Conservation (phyloP, 1,140 invertebrate species). For the Scaptomyza graminum region DNA sequence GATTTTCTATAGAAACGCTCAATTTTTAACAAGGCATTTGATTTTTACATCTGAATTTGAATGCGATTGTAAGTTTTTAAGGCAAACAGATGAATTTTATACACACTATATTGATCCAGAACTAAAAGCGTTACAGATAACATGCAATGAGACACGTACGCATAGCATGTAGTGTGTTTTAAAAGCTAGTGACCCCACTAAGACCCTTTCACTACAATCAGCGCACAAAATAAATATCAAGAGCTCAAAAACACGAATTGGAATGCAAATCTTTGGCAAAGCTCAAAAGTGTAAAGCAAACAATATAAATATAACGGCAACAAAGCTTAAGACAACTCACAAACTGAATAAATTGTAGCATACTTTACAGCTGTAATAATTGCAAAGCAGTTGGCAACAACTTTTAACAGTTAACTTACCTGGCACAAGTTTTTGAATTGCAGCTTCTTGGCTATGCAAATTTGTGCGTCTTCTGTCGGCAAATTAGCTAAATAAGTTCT, state of each 20-base stretch:
- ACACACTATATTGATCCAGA: not conserved
- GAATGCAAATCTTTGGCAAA: constrained; percentile 77
- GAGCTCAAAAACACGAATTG: constrained; percentile 58
- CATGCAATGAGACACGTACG: not conserved
- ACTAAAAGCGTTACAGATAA: not conserved
- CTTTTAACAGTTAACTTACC: constrained; percentile 38
- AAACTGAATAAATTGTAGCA: constrained; percentile 72
- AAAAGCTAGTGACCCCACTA: not conserved
- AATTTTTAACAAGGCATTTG: constrained; percentile 61
- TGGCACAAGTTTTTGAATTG: constrained; percentile 13
- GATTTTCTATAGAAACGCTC: constrained; percentile 59
- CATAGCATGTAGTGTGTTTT: constrained; percentile 12
- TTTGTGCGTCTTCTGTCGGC: constrained; percentile 45
- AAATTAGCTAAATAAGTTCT: constrained; percentile 73
- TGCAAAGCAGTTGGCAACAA: constrained; percentile 72
- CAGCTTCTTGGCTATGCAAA: constrained; percentile 37
- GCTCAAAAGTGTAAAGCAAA: constrained; percentile 78
- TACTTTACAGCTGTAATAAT: constrained; percentile 70
- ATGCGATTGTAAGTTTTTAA: constrained; percentile 24
- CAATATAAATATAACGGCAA: constrained; percentile 50
- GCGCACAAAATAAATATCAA: constrained; percentile 27
- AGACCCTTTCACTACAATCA: constrained; percentile 22
- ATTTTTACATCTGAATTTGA: constrained; percentile 67
- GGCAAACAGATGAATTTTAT: constrained; percentile 7
- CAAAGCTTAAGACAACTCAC: constrained; percentile 16